Percentiles rank a stretch among this genome's conserved stretches.
These are phyloP conservation scores for Hemistola chrysoprasaria DNA, from an alignment of 2,888 invertebrate genomes.

Conservation along the genomic window DNA sequence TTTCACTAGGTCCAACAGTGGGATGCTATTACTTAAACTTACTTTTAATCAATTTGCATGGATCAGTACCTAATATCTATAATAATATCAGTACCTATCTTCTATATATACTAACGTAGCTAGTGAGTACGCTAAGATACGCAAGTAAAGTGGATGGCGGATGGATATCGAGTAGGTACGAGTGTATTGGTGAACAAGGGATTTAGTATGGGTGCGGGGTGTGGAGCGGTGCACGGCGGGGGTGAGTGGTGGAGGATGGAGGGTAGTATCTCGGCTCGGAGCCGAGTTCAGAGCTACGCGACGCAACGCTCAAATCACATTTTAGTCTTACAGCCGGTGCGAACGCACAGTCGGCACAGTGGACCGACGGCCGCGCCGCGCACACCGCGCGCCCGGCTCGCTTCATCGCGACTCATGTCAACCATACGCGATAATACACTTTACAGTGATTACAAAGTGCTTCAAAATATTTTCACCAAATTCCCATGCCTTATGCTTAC, in stretches of 20 bases:
- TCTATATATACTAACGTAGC: too few species aligned
- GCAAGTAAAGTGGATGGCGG: conserved; percentile 17
- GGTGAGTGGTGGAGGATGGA: conserved; percentile 39
- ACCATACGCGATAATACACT: conserved; percentile 7
- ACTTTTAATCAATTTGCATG: too few species aligned
- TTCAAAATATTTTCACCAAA: too few species aligned
- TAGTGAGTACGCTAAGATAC: conserved; percentile 3
- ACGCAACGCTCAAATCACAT: conserved; percentile 60
- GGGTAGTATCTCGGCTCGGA: conserved; percentile 47
- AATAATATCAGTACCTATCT: too few species aligned
- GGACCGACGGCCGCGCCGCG: conserved; percentile 18
- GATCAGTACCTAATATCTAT: too few species aligned
- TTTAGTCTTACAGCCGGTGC: conserved; percentile 20
- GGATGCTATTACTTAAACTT: too few species aligned
- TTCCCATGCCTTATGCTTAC: too few species aligned
- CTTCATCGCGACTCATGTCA: conserved; percentile 15
- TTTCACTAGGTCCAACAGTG: too few species aligned
- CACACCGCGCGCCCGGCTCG: conserved; percentile 19
- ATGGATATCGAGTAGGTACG: conserved; percentile 17
- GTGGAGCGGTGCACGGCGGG: conserved; percentile 48
- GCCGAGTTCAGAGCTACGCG: too few species aligned
- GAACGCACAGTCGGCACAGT: conserved; percentile 49
- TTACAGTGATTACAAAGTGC: conserved; percentile 3
- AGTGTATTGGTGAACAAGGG: conserved; percentile 33
- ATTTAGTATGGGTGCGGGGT: conserved; percentile 36